A percentile compares a stretch with the other conserved stretches of the same genome.
Conservation (phyloP, 2,797 vertebrate genomes). For the Lindbergichthys nudifrons region DNA sequence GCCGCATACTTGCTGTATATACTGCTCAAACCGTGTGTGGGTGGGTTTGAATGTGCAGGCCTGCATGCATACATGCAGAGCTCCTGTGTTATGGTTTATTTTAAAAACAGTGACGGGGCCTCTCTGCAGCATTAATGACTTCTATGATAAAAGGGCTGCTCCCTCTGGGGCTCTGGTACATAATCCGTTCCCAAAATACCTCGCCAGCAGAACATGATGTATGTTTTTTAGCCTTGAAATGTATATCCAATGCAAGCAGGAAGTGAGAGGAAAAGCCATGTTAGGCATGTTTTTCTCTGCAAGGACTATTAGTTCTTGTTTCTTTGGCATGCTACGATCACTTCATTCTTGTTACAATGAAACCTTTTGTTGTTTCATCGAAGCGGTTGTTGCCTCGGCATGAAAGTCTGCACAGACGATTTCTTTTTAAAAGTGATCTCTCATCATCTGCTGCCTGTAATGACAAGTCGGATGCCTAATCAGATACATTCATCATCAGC, state of each 20-base stretch:
- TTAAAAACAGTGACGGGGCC: slow-evolving; percentile 58
- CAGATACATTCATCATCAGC: slow-evolving; percentile 58
- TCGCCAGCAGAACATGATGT: slow-evolving; percentile 63
- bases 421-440: slow-evolving; percentile 41
- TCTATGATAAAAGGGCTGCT: slow-evolving; percentile 67
- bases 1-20: slow-evolving; percentile 14
- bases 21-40: not conserved
- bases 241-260: slow-evolving; percentile 58
- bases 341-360: slow-evolving; percentile 23
- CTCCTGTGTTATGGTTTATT: slow-evolving; percentile 55
- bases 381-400: slow-evolving; percentile 28
- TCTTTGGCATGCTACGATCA: slow-evolving; percentile 12
- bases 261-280: slow-evolving; percentile 58
- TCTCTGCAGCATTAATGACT: slow-evolving; percentile 65
- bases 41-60: slow-evolving; percentile 27
- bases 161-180: slow-evolving; percentile 58
- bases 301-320: slow-evolving; percentile 15
- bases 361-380: slow-evolving; percentile 27
- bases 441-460: slow-evolving; percentile 45
- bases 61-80: slow-evolving; percentile 30
- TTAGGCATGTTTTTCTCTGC: slow-evolving; percentile 57
- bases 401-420: slow-evolving; percentile 45
- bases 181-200: slow-evolving; percentile 73
- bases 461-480: slow-evolving; percentile 60
- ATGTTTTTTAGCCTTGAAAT: slow-evolving; percentile 66